Evolutionary conservation across 2,888 invertebrate species (phyloP).

Genomic region (Volucella inanis): DNA sequence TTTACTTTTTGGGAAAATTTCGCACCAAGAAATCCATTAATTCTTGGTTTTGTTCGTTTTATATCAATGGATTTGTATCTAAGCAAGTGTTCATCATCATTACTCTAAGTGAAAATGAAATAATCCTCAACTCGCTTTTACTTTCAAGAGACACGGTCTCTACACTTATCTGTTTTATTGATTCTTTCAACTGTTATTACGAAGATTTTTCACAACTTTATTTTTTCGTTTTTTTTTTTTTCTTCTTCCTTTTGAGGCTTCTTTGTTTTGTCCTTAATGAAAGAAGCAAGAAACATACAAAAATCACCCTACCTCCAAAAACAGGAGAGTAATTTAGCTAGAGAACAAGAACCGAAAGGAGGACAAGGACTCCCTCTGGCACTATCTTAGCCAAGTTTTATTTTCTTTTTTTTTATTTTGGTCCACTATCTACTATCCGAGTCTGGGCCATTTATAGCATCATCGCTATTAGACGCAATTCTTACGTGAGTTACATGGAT

Average conservation of each 20-base stretch:
- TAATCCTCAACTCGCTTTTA: constrained; percentile 58
- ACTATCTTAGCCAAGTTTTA: constrained; percentile 50
- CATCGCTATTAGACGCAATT: constrained; percentile 66
- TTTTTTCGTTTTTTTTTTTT: constrained; percentile 3
- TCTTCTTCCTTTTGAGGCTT: constrained; percentile 43
- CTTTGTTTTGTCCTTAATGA: constrained; percentile 71
- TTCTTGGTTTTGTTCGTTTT: constrained; percentile 48
- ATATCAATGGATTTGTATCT: constrained; percentile 1
- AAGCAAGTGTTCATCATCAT: constrained; percentile 60
- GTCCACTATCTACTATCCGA: too few species aligned
- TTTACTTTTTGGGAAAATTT: constrained; percentile 5
- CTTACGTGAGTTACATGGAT: constrained; percentile 48
- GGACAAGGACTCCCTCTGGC: constrained; percentile 57
- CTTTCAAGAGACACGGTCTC: constrained; percentile 4
- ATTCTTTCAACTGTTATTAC: constrained; percentile 66
- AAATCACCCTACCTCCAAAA: background rate
- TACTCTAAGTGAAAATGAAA: constrained; percentile 48
- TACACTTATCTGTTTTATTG: constrained; percentile 70
- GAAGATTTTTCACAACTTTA: constrained; percentile 44
- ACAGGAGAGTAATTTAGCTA: constrained; percentile 41
- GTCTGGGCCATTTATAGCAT: constrained; percentile 33
- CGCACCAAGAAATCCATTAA: constrained; percentile 59
- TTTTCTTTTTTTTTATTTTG: background rate
- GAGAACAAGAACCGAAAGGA: background rate
- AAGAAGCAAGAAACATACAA: constrained; percentile 7